phyloP scores from a whole-genome alignment of 2,113 vertebrate genomes.

The Silurus meridionalis region DNA sequence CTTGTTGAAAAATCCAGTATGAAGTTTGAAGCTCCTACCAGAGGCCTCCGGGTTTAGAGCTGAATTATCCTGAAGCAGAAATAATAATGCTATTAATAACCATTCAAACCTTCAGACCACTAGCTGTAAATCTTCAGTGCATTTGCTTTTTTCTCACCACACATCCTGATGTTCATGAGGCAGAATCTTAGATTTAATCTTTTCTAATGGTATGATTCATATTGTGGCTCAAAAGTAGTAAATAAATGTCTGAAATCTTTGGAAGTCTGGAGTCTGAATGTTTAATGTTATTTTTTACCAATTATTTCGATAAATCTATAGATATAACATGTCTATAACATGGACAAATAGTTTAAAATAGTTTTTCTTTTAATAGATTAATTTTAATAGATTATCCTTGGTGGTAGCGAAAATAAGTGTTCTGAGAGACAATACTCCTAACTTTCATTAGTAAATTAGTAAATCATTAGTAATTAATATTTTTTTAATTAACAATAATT shows the following conservation, averaged over 20 bases:
- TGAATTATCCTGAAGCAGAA: not conserved
- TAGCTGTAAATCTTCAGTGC: not conserved
- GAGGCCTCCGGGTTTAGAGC: not conserved
- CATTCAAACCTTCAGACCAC: not conserved
- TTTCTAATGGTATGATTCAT: not conserved
- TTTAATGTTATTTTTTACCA: not conserved
- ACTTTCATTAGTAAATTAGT: no score
- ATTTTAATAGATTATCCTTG: no score
- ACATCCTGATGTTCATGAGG: not conserved
- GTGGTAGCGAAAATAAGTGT: no score
- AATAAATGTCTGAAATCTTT: not conserved
- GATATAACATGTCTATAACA: not conserved
- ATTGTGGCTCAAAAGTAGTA: not conserved
- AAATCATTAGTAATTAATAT: no score
- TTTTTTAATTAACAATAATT: no score
- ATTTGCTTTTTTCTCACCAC: not conserved
- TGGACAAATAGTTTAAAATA: no score
- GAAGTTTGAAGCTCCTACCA: not conserved
- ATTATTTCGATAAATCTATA: not conserved
- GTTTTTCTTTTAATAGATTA: no score
- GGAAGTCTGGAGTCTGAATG: not conserved
- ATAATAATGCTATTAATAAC: not conserved
- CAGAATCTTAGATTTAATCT: no score
- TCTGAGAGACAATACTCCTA: no score
- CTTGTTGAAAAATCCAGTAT: not conserved